Evolutionary conservation across 37 sponge, comb jelly and placozoan genomes (phyloP), one percentile per base, ranked within the genome.

Genomic region (Mnemiopsis leidyi): DNA sequence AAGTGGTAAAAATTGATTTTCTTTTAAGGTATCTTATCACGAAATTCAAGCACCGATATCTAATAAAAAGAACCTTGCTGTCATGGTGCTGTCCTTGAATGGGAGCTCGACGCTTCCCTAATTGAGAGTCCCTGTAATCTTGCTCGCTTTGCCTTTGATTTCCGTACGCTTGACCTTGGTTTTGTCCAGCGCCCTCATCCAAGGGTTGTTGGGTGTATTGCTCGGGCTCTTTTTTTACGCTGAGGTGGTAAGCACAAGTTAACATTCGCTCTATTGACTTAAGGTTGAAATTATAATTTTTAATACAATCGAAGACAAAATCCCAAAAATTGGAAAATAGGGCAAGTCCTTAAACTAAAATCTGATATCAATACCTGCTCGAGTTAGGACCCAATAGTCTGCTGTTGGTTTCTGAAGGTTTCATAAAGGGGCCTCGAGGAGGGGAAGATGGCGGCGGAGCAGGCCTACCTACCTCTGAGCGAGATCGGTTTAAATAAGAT

Each of bases 381-480:
- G 26, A 26, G 35, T 77, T 77, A 5, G 79, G 36, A 77, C 79
- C 79, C 1, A 77, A 20, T 0, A 77, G 79, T 77, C 79, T 28
- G 32, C 26, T 77, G 79, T 77, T 77, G 20, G 2, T 77, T 32
- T 77, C 79, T 34, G 79, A 77, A 5, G 79, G 79, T 32, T 77
- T 77, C 79, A 77, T 77, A 36, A 77, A 77, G 33, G 79, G 79
- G 0, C 79, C 79, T 34, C 20, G 30, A 21, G 79, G 18, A 7
- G 79, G 79, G 33, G 79, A 32, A 9, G 26, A 13, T 1, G 79
- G 36, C 1, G 79, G 79, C 18, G 79, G 79, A 3, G 30, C 36
- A 34, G 79, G 79, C 79, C 32, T 32, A 13, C 18, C 79, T 77
- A 34, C 79, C 9, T 32, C 79, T 77, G 36, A 48, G 13, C 61